A percentile compares a stretch with the other conserved stretches of the same genome.
These are phyloP conservation scores for Sialis fuliginosa DNA, from an alignment of 2,888 invertebrate species.

Conservation along the genomic window DNA sequence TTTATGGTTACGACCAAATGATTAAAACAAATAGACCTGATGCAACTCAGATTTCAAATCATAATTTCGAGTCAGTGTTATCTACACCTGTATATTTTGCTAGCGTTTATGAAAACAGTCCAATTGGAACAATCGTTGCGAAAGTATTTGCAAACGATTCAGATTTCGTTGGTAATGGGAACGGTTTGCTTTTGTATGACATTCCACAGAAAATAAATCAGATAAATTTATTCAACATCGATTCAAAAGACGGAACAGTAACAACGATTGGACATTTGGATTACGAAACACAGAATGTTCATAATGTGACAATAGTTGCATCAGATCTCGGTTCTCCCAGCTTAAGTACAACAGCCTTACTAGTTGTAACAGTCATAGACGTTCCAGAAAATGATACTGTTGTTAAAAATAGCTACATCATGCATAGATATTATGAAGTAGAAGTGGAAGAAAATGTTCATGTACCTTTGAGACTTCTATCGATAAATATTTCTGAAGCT, in stretches of 20 bases:
- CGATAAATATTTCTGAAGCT: slow-evolving; percentile 55
- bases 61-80: slow-evolving; percentile 32
- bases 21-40: slow-evolving; percentile 31
- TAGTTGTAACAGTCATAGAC: slow-evolving; percentile 48
- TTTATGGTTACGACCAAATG: slow-evolving; percentile 57
- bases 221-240: slow-evolving; percentile 53
- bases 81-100: slow-evolving; percentile 59
- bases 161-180: slow-evolving; percentile 73
- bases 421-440: slow-evolving; percentile 52
- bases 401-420: slow-evolving; percentile 22
- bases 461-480: slow-evolving; percentile 55
- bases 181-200: slow-evolving; percentile 64
- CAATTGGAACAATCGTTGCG: slow-evolving; percentile 54
- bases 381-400: slow-evolving; percentile 34
- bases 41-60: slow-evolving; percentile 28
- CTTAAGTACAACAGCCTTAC: slow-evolving; percentile 56
- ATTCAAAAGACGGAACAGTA: slow-evolving; percentile 69
- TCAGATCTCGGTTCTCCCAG: slow-evolving; percentile 75
- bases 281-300: slow-evolving; percentile 43
- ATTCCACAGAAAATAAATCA: slow-evolving; percentile 46
- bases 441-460: slow-evolving; percentile 67
- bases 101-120: slow-evolving; percentile 53
- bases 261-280: slow-evolving; percentile 56
- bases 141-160: slow-evolving; percentile 70
- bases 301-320: slow-evolving; percentile 66